A percentile compares a stretch with the other conserved stretches of the same genome.
phyloP scores from a whole-genome alignment of 2,113 vertebrate genomes.

The Phrynosoma blainvillii region DNA sequence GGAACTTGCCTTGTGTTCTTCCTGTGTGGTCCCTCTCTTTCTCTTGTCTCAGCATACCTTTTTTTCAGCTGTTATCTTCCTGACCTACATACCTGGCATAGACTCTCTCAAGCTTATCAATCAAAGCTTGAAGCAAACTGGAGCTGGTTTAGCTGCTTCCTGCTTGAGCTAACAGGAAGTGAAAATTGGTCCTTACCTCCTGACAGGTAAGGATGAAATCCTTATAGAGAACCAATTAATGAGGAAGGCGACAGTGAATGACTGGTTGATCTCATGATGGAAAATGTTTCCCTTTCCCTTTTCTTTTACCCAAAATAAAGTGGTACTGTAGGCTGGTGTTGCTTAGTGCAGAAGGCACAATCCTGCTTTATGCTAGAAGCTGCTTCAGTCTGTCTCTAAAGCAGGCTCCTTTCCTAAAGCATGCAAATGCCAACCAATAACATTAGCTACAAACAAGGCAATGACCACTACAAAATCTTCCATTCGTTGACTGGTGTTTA shows the following conservation, averaged over 20 bases:
- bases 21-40: constrained; percentile 82
- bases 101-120: constrained; percentile 74
- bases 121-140: constrained; percentile 48
- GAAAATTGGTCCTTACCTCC: constrained; percentile 58
- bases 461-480: not conserved
- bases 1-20: constrained; percentile 76
- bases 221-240: constrained; percentile 59
- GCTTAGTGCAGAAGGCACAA: not conserved
- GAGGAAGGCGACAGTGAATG: constrained; percentile 52
- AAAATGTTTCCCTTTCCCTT: not conserved
- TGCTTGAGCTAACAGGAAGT: constrained; percentile 80
- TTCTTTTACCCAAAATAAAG: not conserved
- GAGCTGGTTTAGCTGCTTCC: constrained; percentile 59
- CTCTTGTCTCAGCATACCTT: constrained; percentile 62
- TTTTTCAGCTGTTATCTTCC: constrained; percentile 74
- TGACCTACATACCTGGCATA: constrained; percentile 81
- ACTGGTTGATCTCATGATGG: constrained; percentile 19
- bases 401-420: not conserved
- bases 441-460: not conserved
- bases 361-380: not conserved
- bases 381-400: not conserved
- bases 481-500: not conserved
- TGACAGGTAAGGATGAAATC: constrained; percentile 59
- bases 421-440: not conserved
- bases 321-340: too few relatives aligned